Conservation (phyloP, 2,888 invertebrate genomes). For the Metalampra italica region DNA sequence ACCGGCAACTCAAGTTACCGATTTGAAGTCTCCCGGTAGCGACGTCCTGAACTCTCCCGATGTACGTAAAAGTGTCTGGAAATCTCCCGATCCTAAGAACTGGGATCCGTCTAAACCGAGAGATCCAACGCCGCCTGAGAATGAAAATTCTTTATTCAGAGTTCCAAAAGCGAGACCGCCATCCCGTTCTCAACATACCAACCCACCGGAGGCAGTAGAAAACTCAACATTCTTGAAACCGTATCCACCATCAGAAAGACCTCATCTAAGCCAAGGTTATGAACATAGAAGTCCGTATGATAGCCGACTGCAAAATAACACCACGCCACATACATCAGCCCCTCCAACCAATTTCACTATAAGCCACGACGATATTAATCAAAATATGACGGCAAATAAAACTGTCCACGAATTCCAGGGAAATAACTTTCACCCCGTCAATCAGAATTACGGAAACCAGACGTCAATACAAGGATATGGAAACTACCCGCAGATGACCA, state of each 20-base stretch:
- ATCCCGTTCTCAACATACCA: conserved; percentile 75
- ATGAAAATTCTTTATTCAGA: conserved; percentile 78
- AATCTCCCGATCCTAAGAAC: conserved; percentile 66
- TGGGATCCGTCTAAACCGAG: conserved; percentile 66
- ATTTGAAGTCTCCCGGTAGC: conserved; percentile 61
- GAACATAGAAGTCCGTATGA: conserved; percentile 69
- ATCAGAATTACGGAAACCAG: conserved; percentile 64
- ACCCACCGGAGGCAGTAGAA: conserved; percentile 65
- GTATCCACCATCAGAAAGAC: conserved; percentile 77
- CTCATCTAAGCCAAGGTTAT: conserved; percentile 58
- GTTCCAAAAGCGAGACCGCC: conserved; percentile 82
- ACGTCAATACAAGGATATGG: conserved; percentile 62
- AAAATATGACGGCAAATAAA: conserved; percentile 49
- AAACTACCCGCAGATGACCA: conserved; percentile 70
- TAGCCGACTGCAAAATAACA: conserved; percentile 39
- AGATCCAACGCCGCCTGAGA: conserved; percentile 51
- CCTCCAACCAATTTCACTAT: conserved; percentile 64
- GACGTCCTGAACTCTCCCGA: conserved; percentile 46
- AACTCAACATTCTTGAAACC: conserved; percentile 81
- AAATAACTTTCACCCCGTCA: conserved; percentile 63
- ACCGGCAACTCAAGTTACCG: conserved; percentile 57
- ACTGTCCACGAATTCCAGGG: conserved; percentile 52
- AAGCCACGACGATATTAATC: conserved; percentile 56
- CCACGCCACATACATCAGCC: conserved; percentile 41
- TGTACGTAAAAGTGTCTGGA: conserved; percentile 63